Evolutionary conservation across 2,888 invertebrate species (phyloP).

Genomic region (Synergus itoensis): DNA sequence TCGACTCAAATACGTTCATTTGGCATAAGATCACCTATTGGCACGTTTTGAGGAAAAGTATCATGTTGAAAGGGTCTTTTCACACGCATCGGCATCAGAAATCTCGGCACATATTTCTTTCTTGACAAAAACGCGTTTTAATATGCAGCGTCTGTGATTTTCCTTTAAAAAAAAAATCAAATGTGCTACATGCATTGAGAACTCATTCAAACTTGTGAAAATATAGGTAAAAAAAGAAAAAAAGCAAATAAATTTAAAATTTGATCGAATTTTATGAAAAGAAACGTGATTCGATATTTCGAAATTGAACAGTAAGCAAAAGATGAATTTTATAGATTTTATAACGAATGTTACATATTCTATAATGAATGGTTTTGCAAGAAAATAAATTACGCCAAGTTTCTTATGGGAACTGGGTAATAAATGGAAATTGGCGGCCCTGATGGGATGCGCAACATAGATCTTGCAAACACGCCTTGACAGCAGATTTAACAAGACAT

Average conservation of each 20-base stretch:
- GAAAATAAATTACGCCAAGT: not conserved
- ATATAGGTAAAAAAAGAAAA: too few relatives aligned
- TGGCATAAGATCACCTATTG: slow-evolving; percentile 33
- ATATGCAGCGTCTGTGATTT: not conserved
- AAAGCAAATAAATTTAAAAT: too few relatives aligned
- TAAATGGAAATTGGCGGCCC: slow-evolving; percentile 25
- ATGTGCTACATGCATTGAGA: not conserved
- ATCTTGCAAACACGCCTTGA: slow-evolving; percentile 23
- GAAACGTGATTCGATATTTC: too few relatives aligned
- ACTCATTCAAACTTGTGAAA: too few relatives aligned
- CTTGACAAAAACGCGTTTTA: not conserved
- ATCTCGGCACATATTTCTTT: not conserved
- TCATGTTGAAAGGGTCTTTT: not conserved
- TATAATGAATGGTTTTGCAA: not conserved
- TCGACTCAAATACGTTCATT: slow-evolving; percentile 39
- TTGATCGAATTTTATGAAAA: too few relatives aligned
- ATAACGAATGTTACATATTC: not conserved
- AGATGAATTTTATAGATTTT: not conserved
- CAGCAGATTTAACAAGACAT: slow-evolving; percentile 36
- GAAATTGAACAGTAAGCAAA: not conserved
- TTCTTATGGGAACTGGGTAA: not conserved
- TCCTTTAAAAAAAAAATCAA: not conserved
- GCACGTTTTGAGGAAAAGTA: slow-evolving; percentile 28
- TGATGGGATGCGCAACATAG: slow-evolving; percentile 25
- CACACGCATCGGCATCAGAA: not conserved